Evolutionary conservation across 2,888 invertebrate species (phyloP).

Genomic region (Psococerastis gibbosa): DNA sequence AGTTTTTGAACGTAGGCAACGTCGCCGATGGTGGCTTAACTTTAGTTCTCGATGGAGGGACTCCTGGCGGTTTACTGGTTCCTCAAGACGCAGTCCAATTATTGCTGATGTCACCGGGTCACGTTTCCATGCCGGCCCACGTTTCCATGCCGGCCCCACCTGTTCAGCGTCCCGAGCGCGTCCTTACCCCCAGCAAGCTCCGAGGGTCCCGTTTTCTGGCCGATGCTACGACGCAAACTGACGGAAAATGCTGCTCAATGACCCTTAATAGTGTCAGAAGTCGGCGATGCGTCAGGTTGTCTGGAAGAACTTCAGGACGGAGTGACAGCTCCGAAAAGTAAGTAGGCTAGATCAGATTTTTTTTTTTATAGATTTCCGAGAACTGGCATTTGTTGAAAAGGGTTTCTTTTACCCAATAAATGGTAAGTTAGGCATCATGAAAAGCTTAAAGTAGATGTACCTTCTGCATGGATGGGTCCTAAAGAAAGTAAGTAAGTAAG

Average conservation of each 20-base stretch:
- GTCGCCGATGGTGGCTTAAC: constrained; percentile 1
- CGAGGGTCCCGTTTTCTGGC: constrained; percentile 16
- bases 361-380: no score
- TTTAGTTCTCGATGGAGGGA: constrained; percentile 27
- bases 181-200: constrained; percentile 3
- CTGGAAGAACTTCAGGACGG: neutral
- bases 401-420: no score
- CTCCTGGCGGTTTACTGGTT: constrained; percentile 25
- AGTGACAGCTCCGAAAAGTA: constrained; percentile 7
- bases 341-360: no score
- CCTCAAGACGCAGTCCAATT: constrained; percentile 28
- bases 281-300: neutral
- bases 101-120: constrained; percentile 32
- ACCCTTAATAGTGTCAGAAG: neutral
- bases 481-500: no score
- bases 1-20: neutral
- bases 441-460: no score
- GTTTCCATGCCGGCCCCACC: neutral
- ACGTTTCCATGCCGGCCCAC: neutral
- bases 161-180: neutral
- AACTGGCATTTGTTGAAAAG: no score
- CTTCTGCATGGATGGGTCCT: no score
- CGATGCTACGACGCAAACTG: constrained; percentile 20
- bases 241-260: constrained; percentile 14
- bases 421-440: no score